Conservation (phyloP, 2,888 invertebrate genomes). For the Eledona agricola region DNA sequence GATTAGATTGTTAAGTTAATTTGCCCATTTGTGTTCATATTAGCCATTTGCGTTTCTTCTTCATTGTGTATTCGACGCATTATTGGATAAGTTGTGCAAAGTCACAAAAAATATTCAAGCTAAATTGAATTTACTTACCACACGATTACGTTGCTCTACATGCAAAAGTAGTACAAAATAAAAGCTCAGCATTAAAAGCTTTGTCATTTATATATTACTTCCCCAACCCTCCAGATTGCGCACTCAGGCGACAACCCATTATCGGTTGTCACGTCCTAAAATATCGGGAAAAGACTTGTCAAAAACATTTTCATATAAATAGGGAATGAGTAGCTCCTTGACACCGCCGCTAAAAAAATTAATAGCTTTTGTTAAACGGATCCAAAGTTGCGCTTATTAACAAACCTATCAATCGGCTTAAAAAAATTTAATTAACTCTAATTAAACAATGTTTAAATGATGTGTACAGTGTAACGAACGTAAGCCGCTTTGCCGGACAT, state of each 20-base stretch:
- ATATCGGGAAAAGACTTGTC: conserved; percentile 43
- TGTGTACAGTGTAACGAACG: conserved; percentile 44
- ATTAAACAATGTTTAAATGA: conserved; percentile 19
- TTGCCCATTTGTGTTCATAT: too few relatives aligned
- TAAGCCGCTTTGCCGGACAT: conserved; percentile 39
- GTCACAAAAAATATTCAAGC: too few relatives aligned
- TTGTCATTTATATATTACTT: conserved; percentile 41
- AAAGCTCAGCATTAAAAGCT: conserved; percentile 13
- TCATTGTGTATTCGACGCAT: too few relatives aligned
- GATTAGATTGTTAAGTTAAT: too few relatives aligned
- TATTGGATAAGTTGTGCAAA: too few relatives aligned
- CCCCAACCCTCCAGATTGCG: conserved; percentile 44
- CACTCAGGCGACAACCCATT: conserved; percentile 42
- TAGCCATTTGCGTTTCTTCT: too few relatives aligned
- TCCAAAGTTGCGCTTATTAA: conserved; percentile 4
- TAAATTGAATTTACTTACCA: too few relatives aligned
- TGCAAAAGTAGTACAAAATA: conserved; percentile 18
- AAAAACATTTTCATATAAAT: conserved; percentile 36
- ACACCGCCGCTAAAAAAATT: conserved; percentile 12
- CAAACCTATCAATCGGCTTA: conserved; percentile 1
- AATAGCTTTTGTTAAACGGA: conserved; percentile 17
- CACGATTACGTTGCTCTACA: too few relatives aligned
- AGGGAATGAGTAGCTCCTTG: conserved; percentile 31
- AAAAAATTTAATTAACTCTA: conserved; percentile 24
- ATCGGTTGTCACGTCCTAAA: conserved; percentile 41